Base-by-base conservation (phyloP, 2,797 vertebrate genomes). In the Rhynchotus rufescens region DNA sequence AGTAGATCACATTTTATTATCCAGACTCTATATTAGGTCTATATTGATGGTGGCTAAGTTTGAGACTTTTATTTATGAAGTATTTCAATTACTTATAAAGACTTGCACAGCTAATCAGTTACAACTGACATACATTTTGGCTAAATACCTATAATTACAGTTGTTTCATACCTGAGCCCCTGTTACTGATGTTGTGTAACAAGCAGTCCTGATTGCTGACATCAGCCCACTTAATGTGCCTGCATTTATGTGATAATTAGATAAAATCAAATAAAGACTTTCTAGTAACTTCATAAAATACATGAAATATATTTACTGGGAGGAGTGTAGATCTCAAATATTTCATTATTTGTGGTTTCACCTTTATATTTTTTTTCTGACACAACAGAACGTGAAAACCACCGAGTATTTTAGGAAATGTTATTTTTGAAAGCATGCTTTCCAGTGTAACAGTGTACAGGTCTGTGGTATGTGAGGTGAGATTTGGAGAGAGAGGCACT, bases 121-220 rank as follows among this genome's bases (percentile, higher is more conserved):
- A 93, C 77, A 95, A 95, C 95, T 96, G 96, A 97, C 93, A 86
- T 96, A 93, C 88, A 84, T 97, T 97, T 97, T 96, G 91, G 88
- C 94, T 98, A 97, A 98, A 97, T 96, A 95, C 95, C 96, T 97
- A 94, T 97, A 97, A 98, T 98, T 97, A 98, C 88, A 96, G 96
- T 96, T 96, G 93, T 95, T 97, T 97, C 97, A 95, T 96, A 97
- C 97, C 97, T 96, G 97, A 97, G 95, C 92, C 94, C 94, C 94
- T 95, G 95, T 97, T 96, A 95, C 88, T 91, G 96, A 96, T 97
- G 96, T 97, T 96, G 96, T 97, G 90, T 96, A 97, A 97, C 96
- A 98, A 98, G 95, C 89, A 96, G 92, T 92, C 94, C 94, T 97
- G 96, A 97, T 97, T 97, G 94, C 97, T 91, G 95, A 95, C 97